These are phyloP conservation scores for Theristicus caerulescens DNA, from an alignment of 2,113 vertebrate genomes.

Conservation along the genomic window DNA sequence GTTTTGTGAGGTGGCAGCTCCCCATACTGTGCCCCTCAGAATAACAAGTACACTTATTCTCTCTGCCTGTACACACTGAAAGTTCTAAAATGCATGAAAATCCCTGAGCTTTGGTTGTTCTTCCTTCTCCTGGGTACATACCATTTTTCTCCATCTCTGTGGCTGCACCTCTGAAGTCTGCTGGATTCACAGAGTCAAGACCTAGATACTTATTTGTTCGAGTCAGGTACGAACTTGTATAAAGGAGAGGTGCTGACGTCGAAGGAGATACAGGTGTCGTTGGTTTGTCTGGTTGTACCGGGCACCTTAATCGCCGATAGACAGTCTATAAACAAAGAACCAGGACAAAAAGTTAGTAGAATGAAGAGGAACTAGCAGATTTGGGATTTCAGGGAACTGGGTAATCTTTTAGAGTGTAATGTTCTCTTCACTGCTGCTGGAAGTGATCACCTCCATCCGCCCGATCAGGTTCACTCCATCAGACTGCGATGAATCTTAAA, in stretches of 20 bases:
- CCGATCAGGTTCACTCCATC: neutral
- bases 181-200: slow-evolving; percentile 57
- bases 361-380: neutral
- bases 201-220: slow-evolving; percentile 52
- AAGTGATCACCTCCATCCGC: neutral
- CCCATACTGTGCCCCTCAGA: neutral
- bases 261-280: slow-evolving; percentile 67
- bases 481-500: neutral
- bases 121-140: slow-evolving; percentile 17
- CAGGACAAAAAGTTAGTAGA: neutral
- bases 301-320: slow-evolving; percentile 68
- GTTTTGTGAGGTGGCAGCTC: neutral
- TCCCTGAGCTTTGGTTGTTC: neutral
- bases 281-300: slow-evolving; percentile 65
- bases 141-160: slow-evolving; percentile 77
- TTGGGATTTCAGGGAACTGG: neutral
- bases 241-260: slow-evolving; percentile 60
- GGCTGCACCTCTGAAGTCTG: slow-evolving; percentile 60
- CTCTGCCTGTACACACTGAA: neutral
- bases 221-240: slow-evolving; percentile 61
- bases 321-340: slow-evolving; percentile 56
- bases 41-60: neutral
- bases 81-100: neutral
- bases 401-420: neutral
- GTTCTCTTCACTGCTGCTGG: neutral